These are phyloP conservation scores for Boulengeromyrus knoepffleri DNA, from an alignment of 2,113 vertebrate species.

Conservation along the genomic window DNA sequence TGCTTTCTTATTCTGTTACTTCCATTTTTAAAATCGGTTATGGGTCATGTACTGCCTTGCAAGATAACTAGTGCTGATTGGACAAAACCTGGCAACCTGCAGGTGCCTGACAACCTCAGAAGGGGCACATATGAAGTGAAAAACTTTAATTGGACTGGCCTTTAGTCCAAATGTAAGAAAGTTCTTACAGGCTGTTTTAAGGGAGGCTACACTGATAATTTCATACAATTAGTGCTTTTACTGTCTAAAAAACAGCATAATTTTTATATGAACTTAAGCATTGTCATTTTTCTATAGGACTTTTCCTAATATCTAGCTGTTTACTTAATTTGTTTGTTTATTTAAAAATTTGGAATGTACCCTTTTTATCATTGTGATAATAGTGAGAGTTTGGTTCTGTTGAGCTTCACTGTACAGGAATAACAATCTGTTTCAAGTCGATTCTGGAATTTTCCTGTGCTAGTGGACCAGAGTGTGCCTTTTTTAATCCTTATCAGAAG, in stretches of 20 bases:
- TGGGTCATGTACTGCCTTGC: neutral
- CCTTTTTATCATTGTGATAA: neutral
- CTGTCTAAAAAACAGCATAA: neutral
- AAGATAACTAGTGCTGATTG: neutral
- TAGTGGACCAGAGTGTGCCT: neutral
- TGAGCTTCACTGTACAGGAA: neutral
- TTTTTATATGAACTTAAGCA: neutral
- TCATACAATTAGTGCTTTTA: neutral
- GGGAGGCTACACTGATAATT: neutral
- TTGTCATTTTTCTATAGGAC: neutral
- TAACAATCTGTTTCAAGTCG: neutral
- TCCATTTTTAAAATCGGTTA: neutral
- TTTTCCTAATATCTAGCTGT: neutral
- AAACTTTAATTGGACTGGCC: neutral
- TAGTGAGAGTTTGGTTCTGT: neutral
- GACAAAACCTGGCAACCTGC: neutral
- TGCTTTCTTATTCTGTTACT: neutral
- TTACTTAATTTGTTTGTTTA: neutral
- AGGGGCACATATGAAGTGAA: neutral
- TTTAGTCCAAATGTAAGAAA: neutral
- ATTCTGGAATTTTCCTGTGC: neutral
- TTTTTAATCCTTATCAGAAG: neutral
- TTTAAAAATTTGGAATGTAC: neutral
- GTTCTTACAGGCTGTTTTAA: neutral
- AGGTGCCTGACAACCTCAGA: neutral